A percentile compares a stretch with the other conserved stretches of the same genome.
Evolutionary conservation across 2,888 invertebrate species (phyloP).

Genomic region (Dryobotodes eremita): DNA sequence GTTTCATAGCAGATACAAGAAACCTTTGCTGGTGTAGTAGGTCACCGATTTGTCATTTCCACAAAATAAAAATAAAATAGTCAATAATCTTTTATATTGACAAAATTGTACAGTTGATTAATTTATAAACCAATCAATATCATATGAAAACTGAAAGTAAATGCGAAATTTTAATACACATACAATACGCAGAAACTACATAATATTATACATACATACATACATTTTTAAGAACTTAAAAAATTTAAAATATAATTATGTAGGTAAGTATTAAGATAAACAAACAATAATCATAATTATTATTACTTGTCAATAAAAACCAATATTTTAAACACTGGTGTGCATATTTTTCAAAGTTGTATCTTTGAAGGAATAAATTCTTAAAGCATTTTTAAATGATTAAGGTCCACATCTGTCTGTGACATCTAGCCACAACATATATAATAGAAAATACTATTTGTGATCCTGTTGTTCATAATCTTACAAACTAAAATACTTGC

Average conservation of each 20-base stretch:
- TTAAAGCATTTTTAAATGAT: conserved; percentile 35
- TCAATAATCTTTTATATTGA: conserved; percentile 53
- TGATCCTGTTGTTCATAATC: conserved; percentile 50
- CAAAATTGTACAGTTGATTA: conserved; percentile 42
- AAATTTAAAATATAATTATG: conserved; percentile 25
- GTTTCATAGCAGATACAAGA: not conserved
- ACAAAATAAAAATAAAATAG: conserved; percentile 48
- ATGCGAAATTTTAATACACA: conserved; percentile 40
- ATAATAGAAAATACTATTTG: conserved; percentile 42
- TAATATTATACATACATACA: conserved; percentile 30
- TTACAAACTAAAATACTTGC: conserved; percentile 56
- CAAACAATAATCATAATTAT: conserved; percentile 33
- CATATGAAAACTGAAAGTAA: conserved; percentile 43
- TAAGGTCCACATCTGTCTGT: conserved; percentile 12
- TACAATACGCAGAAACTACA: conserved; percentile 27
- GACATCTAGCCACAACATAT: conserved; percentile 34
- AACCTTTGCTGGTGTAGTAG: conserved; percentile 4
- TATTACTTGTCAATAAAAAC: conserved; percentile 26
- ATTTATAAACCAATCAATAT: conserved; percentile 34
- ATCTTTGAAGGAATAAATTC: conserved; percentile 27
- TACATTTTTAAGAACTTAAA: conserved; percentile 31
- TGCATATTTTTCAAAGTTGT: conserved; percentile 23
- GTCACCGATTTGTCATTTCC: not conserved
- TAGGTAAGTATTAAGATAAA: conserved; percentile 11
- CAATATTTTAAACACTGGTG: conserved; percentile 27